These are phyloP conservation scores for Himantopus leucocephalus DNA, from an alignment of 2,113 vertebrate genomes.

Conservation along the genomic window DNA sequence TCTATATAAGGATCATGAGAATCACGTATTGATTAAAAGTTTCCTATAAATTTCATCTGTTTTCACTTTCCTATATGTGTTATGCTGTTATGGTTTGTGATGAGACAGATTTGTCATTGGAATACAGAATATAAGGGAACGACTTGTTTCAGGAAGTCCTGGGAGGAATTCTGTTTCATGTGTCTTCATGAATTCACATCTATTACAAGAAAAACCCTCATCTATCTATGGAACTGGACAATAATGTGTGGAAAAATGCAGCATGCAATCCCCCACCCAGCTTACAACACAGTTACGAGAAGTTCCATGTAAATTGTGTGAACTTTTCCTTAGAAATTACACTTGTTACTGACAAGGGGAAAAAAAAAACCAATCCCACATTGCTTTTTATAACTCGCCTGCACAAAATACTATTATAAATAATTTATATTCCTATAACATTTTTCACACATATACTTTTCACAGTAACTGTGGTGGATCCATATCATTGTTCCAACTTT, in stretches of 20 bases:
- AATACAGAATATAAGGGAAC: background rate
- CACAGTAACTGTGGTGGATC: background rate
- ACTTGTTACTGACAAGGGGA: background rate
- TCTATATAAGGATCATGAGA: background rate
- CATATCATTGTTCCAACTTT: background rate
- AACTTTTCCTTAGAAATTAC: background rate
- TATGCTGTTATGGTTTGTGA: background rate
- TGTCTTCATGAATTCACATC: background rate
- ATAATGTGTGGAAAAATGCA: background rate
- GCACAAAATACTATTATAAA: background rate
- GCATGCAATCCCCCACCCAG: background rate
- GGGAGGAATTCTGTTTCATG: background rate
- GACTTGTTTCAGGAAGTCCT: background rate
- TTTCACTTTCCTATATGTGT: background rate
- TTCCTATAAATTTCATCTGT: background rate
- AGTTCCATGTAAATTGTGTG: background rate
- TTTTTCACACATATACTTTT: background rate
- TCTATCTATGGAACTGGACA: background rate
- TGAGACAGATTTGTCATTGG: background rate
- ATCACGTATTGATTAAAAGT: background rate
- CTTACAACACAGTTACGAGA: background rate
- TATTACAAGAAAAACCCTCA: background rate
- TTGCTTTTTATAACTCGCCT: background rate
- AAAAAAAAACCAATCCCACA: rapidly evolving
- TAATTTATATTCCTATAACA: background rate